Conservation (phyloP, 2,113 vertebrate species). For the Hydropotes inermis region DNA sequence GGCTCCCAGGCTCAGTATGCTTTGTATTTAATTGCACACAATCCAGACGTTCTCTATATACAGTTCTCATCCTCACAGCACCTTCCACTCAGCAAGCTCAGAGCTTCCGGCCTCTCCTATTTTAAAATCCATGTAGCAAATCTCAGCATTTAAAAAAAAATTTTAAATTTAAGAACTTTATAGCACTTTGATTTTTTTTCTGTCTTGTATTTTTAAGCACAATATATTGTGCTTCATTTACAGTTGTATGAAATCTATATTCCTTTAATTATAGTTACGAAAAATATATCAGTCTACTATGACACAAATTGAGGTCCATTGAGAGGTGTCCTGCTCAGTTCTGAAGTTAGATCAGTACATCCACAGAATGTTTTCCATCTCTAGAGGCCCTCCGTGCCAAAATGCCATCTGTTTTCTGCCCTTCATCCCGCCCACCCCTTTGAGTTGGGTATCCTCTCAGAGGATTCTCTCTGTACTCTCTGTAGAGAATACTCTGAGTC, state of each 20-base stretch:
- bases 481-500: not conserved
- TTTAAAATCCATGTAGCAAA: not conserved
- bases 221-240: not conserved
- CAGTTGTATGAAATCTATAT: not conserved
- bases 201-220: not conserved
- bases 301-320: not conserved
- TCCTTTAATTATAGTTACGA: not conserved
- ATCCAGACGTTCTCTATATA: not conserved
- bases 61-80: not conserved
- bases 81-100: not conserved
- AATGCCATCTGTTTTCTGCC: not conserved
- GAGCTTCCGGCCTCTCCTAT: not conserved
- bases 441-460: not conserved
- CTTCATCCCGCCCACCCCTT: not conserved
- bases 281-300: conserved; percentile 9
- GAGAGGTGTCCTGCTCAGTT: not conserved
- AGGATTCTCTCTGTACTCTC: not conserved
- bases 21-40: not conserved
- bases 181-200: not conserved
- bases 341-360: conserved; percentile 37
- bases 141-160: not conserved
- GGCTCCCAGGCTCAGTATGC: not conserved
- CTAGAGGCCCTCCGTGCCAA: not conserved
- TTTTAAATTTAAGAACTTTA: not conserved
- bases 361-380: not conserved